Conservation (phyloP, 2,797 vertebrate genomes). For the Oreortyx pictus region DNA sequence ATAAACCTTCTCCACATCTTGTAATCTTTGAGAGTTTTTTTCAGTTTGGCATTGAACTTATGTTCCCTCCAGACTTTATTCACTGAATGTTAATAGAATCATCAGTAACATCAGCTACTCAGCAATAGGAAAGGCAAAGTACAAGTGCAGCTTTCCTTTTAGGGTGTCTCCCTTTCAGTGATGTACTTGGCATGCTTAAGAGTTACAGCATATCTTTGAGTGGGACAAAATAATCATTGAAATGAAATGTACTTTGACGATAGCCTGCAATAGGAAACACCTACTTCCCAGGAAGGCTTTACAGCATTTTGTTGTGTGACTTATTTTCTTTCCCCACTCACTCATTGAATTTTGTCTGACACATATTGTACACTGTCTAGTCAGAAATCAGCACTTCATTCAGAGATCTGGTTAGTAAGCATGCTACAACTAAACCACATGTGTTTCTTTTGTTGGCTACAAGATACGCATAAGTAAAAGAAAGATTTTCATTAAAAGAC, state of each 20-base stretch:
- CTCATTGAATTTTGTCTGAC: neutral
- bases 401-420: neutral
- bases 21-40: neutral
- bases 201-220: neutral
- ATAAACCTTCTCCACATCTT: neutral
- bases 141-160: neutral
- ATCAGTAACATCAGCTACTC: neutral
- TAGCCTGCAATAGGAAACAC: neutral
- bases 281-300: neutral
- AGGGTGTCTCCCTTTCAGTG: neutral
- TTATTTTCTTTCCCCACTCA: neutral
- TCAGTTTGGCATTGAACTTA: neutral
- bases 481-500: neutral
- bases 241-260: neutral
- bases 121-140: neutral
- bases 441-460: neutral
- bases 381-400: neutral
- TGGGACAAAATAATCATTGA: neutral
- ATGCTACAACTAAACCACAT: neutral
- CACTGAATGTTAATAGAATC: neutral
- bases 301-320: neutral
- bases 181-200: accelerated
- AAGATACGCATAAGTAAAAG: neutral
- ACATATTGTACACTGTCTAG: neutral
- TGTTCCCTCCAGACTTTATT: neutral